Evolutionary conservation across 2,797 vertebrate genomes (phyloP), one percentile per base, ranked within the genome.

Genomic region (Mareca penelope): DNA sequence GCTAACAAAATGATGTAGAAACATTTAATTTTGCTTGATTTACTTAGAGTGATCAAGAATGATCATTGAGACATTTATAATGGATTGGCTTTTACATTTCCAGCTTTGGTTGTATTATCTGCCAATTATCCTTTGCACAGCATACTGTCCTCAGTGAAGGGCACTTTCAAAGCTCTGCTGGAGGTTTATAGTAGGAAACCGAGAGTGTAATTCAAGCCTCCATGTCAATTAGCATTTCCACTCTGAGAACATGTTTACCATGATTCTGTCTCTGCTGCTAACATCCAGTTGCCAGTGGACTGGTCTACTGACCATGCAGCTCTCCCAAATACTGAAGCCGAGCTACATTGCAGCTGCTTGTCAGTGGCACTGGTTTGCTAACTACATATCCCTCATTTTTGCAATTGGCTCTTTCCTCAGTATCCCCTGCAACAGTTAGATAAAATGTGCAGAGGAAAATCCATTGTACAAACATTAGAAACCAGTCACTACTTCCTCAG

Each of bases 41-140:
- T 80, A 48, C 35, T 56, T 31, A 60, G 29, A 55, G 50, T 39
- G 7, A 33, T 46, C 48, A 37, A 59, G 35, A 80, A 60, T 5
- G 15, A 55, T 56, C 75, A 77, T 10, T 2, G 10, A 35, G n/a
- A 9, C 6, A 21, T 29, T 72, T 48, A 9, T 11, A 56, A 46
- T 2, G 63, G 52, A 7, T 4, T 53, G 29, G 5, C 35, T 44
- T 44, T 44, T 44, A 44, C 1, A 0, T 19, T n/a, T 8, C 3
- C 8, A 53, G 19, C 15, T 40, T 72, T 64, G 63, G 22, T 9
- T 82, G 10, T 21, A 2, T 6, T 56, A 26, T 16, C 40, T 48
- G 12, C 17, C 71, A 72, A 1, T 9, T 19, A 9, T 15, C 14
- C n/a, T 60, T 29, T 35, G 22, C 2, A 2, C 24, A 71, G 31